phyloP scores from a whole-genome alignment of 2,113 vertebrate genomes.

The Microtus richardsoni region DNA sequence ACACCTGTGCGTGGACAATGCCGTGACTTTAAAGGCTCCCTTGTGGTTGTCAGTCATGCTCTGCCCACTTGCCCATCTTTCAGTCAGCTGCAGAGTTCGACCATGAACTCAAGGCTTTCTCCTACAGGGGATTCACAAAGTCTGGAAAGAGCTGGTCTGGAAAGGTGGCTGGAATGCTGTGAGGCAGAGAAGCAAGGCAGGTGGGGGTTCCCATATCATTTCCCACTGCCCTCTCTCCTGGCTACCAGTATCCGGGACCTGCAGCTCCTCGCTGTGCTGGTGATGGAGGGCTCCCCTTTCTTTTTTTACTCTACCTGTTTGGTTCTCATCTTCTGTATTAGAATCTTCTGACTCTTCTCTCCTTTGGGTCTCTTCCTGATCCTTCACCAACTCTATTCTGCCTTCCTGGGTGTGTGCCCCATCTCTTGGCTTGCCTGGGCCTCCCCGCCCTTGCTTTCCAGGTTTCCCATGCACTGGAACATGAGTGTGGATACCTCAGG shows the following conservation, averaged over 20 bases:
- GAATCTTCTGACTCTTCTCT: not conserved
- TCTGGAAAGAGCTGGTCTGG: not conserved
- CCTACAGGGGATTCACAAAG: not conserved
- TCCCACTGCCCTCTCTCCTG: not conserved
- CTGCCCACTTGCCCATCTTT: not conserved
- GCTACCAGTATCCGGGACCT: too few species aligned
- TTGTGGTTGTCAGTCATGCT: not conserved
- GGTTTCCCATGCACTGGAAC: not conserved
- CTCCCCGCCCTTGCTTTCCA: not conserved
- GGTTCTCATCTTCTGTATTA: too few species aligned
- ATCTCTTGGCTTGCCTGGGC: not conserved
- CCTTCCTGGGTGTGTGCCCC: not conserved
- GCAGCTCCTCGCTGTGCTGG: not conserved
- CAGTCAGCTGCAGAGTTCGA: not conserved
- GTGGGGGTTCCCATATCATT: not conserved
- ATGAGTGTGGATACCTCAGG: accelerated
- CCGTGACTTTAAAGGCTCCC: not conserved
- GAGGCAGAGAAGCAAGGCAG: not conserved
- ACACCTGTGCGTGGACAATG: not conserved
- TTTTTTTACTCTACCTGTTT: not conserved
- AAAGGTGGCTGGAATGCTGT: not conserved
- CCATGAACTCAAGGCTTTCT: not conserved
- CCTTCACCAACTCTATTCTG: not conserved
- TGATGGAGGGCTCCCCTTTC: too few species aligned
- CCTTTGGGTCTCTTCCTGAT: too few species aligned